These are phyloP conservation scores for Phania funesta DNA, from an alignment of 2,888 invertebrate genomes.

Conservation along the genomic window DNA sequence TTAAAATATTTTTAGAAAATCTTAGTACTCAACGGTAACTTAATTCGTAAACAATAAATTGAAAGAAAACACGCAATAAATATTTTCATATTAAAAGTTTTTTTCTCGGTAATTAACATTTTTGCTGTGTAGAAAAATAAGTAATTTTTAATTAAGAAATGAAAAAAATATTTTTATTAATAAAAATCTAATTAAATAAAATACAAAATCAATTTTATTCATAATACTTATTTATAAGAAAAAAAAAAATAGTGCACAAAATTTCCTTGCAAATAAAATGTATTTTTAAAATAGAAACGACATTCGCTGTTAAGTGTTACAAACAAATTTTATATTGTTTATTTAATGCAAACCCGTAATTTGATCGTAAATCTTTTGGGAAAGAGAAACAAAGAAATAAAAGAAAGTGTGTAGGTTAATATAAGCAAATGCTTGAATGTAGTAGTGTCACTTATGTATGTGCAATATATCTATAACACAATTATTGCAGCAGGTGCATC, in stretches of 20 bases:
- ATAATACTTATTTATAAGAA: no score
- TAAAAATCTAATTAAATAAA: no score
- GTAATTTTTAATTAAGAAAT: conserved; percentile 19
- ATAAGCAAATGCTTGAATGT: no score
- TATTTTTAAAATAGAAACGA: not conserved
- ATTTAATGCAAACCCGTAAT: conserved; percentile 5
- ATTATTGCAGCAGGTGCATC: not conserved
- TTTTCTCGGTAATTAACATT: conserved; percentile 5
- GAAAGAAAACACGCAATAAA: conserved; percentile 1
- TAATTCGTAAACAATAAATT: conserved; percentile 54
- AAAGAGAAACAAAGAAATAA: no score
- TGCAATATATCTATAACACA: not conserved
- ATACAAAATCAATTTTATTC: no score
- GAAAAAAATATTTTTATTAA: not conserved
- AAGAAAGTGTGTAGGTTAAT: no score
- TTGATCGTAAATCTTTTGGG: not conserved
- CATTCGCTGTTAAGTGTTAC: not conserved
- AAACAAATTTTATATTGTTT: not conserved
- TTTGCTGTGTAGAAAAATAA: not conserved
- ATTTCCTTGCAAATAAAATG: not conserved
- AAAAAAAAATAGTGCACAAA: not conserved
- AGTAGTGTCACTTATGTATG: not conserved
- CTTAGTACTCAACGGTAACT: conserved; percentile 65
- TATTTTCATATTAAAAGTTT: not conserved
- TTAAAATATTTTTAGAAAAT: conserved; percentile 49